Percentiles rank a stretch among this genome's conserved stretches.
Evolutionary conservation across 2,888 invertebrate species (phyloP).

Genomic region (Crepidodera aurea): DNA sequence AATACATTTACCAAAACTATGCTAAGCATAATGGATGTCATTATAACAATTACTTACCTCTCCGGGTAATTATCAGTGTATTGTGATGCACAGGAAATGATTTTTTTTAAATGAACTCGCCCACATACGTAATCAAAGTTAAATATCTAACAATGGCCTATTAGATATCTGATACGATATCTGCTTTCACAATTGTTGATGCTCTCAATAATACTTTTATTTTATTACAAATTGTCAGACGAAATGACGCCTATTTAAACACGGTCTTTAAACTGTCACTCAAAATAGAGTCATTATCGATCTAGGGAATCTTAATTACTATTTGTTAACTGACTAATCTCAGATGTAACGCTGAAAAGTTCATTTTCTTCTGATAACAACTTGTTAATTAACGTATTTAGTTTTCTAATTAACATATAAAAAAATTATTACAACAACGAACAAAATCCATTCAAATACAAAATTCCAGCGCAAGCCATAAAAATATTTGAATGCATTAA

Average conservation of each 20-base stretch:
- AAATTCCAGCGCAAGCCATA: conserved; percentile 18
- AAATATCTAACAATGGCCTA: conserved; percentile 63
- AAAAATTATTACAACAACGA: no score
- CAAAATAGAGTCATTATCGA: conserved; percentile 32
- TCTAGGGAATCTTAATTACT: conserved; percentile 28
- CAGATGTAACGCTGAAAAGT: not conserved
- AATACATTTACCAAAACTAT: conserved; percentile 37
- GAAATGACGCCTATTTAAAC: conserved; percentile 38
- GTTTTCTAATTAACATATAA: no score
- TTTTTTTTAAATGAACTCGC: conserved; percentile 62
- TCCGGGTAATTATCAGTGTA: conserved; percentile 62
- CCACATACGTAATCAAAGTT: conserved; percentile 63
- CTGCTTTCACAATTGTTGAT: conserved; percentile 57
- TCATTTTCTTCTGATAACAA: no score
- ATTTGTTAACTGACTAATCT: conserved; percentile 12
- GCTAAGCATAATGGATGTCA: conserved; percentile 59
- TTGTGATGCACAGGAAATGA: conserved; percentile 62
- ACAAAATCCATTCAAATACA: not conserved
- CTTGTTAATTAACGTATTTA: no score
- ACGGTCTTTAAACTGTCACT: conserved; percentile 39
- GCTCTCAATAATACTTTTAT: conserved; percentile 55
- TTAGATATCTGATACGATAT: conserved; percentile 59
- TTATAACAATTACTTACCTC: conserved; percentile 59
- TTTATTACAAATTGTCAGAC: conserved; percentile 48
- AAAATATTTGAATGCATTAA: conserved; percentile 39